Conservation (phyloP, 1,140 invertebrate species). For the Anadara kagoshimensis region DNA sequence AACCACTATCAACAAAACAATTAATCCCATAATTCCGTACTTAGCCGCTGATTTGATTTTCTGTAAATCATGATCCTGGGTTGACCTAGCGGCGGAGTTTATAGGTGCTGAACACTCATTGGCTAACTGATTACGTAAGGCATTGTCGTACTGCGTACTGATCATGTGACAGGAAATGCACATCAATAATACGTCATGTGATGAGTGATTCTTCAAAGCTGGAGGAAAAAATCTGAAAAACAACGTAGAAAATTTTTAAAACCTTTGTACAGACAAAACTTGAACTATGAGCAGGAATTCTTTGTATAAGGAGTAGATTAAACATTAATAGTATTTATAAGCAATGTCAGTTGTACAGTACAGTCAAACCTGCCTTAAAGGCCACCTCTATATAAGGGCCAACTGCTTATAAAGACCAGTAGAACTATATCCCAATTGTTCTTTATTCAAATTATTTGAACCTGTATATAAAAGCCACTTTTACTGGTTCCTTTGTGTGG, state of each 20-base stretch:
- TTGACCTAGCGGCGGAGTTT: conserved; percentile 70
- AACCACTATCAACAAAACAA: no score
- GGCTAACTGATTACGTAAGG: conserved; percentile 79
- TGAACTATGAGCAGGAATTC: background rate
- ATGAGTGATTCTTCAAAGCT: conserved; percentile 88
- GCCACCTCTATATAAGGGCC: no score
- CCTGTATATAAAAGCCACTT: no score
- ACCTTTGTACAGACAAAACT: background rate
- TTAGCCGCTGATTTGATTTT: conserved; percentile 80
- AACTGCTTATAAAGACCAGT: no score
- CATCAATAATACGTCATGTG: conserved; percentile 87
- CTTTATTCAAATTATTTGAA: no score
- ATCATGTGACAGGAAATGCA: conserved; percentile 84
- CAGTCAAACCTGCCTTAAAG: no score
- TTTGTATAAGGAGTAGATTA: no score
- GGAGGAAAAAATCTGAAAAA: conserved; percentile 81
- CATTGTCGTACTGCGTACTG: conserved; percentile 82
- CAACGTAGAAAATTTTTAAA: background rate
- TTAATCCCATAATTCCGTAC: conserved; percentile 56
- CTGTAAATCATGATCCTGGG: conserved; percentile 72
- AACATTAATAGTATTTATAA: no score
- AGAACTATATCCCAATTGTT: no score
- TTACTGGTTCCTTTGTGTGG: no score
- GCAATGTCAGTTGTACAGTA: no score
- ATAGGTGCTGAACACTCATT: conserved; percentile 81